Conservation (phyloP, 2,113 vertebrate species). For the Leucosticte australis region DNA sequence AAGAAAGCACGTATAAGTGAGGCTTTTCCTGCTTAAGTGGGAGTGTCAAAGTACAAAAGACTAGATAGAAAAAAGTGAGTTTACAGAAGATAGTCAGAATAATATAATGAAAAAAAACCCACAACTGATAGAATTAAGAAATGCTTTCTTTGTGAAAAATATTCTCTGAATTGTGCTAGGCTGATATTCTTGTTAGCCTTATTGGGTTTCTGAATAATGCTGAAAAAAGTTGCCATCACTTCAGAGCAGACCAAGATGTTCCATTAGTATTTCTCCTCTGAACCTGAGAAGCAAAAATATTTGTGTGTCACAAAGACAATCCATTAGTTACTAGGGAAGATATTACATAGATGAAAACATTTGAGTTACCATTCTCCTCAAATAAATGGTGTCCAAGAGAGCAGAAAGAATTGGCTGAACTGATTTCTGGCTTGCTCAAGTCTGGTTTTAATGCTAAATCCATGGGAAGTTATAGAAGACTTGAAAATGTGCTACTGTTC, state of each 20-base stretch:
- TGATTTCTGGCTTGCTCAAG: neutral
- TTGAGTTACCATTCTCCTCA: neutral
- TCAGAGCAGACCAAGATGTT: neutral
- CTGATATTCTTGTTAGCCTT: neutral
- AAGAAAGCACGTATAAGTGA: neutral
- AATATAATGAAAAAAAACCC: neutral
- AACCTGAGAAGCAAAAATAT: constrained; percentile 25
- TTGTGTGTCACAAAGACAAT: constrained; percentile 26
- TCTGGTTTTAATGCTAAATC: constrained; percentile 1
- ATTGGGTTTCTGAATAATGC: neutral
- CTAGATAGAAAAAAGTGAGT: neutral
- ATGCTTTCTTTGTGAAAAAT: neutral
- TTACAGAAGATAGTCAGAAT: neutral
- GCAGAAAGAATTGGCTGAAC: neutral
- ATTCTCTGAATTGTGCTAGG: neutral
- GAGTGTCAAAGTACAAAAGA: neutral
- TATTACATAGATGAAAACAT: neutral
- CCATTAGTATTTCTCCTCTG: neutral
- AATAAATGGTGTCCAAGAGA: neutral
- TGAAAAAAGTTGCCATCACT: neutral
- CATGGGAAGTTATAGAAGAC: constrained; percentile 3
- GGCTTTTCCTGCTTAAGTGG: neutral
- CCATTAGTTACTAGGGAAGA: constrained; percentile 46
- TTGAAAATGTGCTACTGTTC: constrained; percentile 22
- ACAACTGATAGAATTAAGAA: neutral